phyloP scores from a whole-genome alignment of 1,140 invertebrate genomes.

The Limonius californicus region DNA sequence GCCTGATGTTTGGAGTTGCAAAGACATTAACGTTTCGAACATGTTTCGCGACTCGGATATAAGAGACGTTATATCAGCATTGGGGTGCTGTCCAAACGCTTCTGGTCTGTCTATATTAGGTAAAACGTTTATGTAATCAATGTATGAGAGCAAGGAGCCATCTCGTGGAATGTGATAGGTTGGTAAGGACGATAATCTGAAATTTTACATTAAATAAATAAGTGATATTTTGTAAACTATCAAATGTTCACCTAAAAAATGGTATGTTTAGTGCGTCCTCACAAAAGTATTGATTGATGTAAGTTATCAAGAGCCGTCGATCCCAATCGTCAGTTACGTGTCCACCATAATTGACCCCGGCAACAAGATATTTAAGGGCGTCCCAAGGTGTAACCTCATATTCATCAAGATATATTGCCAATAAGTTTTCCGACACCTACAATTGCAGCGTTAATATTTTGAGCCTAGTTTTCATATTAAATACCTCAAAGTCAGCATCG shows the following conservation, averaged over 20 bases:
- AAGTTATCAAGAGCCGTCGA: conserved; percentile 72
- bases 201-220: neutral
- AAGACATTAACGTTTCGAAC: conserved; percentile 76
- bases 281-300: conserved; percentile 77
- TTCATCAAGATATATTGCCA: conserved; percentile 77
- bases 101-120: conserved; percentile 76
- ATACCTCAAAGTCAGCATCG: conserved; percentile 82
- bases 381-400: conserved; percentile 83
- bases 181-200: conserved; percentile 59
- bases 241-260: conserved; percentile 59
- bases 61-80: conserved; percentile 85
- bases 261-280: conserved; percentile 60
- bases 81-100: conserved; percentile 84
- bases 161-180: conserved; percentile 80
- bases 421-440: conserved; percentile 75
- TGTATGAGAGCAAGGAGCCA: conserved; percentile 73
- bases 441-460: no score
- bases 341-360: conserved; percentile 90
- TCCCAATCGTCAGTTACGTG: conserved; percentile 96
- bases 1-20: conserved; percentile 63
- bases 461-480: no score
- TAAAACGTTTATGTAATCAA: conserved; percentile 71
- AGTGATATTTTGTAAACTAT: neutral
- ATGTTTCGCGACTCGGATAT: conserved; percentile 72
- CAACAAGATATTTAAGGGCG: conserved; percentile 85